Conservation (phyloP, 2,888 invertebrate species). For the Acrobasis suavella region DNA sequence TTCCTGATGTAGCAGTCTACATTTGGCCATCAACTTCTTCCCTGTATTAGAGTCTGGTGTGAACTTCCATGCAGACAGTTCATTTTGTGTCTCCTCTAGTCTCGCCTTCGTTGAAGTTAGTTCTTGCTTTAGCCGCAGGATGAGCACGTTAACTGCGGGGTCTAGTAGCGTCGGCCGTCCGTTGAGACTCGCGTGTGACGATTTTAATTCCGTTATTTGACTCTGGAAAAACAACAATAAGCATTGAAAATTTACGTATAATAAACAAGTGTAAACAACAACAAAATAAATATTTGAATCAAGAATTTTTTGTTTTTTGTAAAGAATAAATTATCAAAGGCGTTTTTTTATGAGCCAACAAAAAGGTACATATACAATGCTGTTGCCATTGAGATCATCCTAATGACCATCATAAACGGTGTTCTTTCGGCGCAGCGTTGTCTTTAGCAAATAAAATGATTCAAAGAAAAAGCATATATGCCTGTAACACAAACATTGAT, state of each 20-base stretch:
- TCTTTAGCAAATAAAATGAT: too few species aligned
- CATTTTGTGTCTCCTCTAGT: conserved; percentile 98
- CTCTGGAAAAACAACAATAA: conserved; percentile 83
- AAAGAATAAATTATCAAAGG: too few species aligned
- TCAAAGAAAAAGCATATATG: too few species aligned
- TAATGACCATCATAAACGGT: too few species aligned
- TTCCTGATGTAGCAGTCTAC: conserved; percentile 96
- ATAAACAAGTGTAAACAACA: too few species aligned
- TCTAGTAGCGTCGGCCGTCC: conserved; percentile 89
- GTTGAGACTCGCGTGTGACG: conserved; percentile 92
- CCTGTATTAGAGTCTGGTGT: conserved; percentile 99
- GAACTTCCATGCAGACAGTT: conserved; percentile 99
- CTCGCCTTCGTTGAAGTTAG: conserved; percentile 93
- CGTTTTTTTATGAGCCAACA: too few species aligned
- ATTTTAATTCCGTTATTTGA: conserved; percentile 96
- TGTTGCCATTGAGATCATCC: too few species aligned
- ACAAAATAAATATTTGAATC: too few species aligned
- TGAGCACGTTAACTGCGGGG: conserved; percentile 96
- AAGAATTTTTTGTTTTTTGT: too few species aligned
- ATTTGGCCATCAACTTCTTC: conserved; percentile 98
- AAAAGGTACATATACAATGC: too few species aligned
- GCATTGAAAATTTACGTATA: background rate
- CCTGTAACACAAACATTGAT: too few species aligned
- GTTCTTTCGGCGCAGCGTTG: too few species aligned
- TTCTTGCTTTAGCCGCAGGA: conserved; percentile 95